These are phyloP conservation scores for Pogonognathellus flavescens DNA, from an alignment of 1,140 invertebrate genomes.

Conservation along the genomic window DNA sequence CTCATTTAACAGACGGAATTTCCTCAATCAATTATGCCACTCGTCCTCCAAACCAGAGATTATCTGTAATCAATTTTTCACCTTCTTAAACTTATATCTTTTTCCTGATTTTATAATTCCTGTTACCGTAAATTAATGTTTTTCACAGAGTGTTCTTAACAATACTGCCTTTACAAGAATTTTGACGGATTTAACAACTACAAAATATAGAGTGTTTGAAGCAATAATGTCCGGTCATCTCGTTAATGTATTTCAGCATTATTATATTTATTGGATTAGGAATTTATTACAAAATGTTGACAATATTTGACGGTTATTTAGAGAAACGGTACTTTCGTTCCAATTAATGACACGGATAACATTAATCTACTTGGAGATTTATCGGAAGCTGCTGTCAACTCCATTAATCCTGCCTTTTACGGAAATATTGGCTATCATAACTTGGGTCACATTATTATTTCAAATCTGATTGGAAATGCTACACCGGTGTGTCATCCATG, in stretches of 20 bases:
- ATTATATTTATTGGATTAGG: background rate
- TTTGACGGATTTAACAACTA: no score
- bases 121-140: no score
- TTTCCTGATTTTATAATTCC: no score
- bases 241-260: background rate
- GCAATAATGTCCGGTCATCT: background rate
- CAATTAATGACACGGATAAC: background rate
- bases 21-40: background rate
- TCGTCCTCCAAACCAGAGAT: background rate
- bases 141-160: background rate
- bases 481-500: background rate
- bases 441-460: constrained; percentile 22
- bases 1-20: constrained; percentile 20
- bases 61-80: background rate
- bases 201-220: no score
- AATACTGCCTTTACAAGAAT: no score
- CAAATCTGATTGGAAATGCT: background rate
- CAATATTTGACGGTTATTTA: background rate
- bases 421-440: constrained; percentile 12
- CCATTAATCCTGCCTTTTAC: constrained; percentile 31
- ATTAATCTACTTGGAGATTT: constrained; percentile 47
- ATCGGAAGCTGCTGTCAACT: background rate
- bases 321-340: background rate
- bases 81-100: no score
- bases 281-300: background rate